Conservation (phyloP, 2,113 vertebrate species). For the Diadophis punctatus region DNA sequence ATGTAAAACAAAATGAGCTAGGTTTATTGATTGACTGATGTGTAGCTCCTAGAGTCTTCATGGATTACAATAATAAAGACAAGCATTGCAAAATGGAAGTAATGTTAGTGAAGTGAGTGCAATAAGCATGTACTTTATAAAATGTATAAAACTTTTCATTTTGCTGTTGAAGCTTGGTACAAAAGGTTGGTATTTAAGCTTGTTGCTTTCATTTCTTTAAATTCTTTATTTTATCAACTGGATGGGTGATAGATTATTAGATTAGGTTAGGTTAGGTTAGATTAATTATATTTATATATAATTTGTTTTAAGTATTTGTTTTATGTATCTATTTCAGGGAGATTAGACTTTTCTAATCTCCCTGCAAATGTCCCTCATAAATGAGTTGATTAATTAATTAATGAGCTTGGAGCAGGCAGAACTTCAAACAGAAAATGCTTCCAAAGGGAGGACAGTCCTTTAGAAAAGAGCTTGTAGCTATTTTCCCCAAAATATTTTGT, state of each 20-base stretch:
- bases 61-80: slow-evolving; percentile 46
- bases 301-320: not conserved
- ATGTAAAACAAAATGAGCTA: slow-evolving; percentile 45
- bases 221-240: not conserved
- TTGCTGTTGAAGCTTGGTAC: not conserved
- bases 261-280: too few relatives aligned
- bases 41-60: slow-evolving; percentile 39
- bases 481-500: not conserved
- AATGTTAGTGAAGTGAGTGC: not conserved
- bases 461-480: not conserved
- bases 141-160: not conserved
- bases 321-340: not conserved
- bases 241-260: not conserved
- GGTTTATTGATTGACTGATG: slow-evolving; percentile 53
- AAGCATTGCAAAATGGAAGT: slow-evolving; percentile 16
- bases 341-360: not conserved
- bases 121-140: not conserved
- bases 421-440: not conserved
- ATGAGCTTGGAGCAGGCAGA: not conserved
- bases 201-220: not conserved
- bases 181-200: not conserved
- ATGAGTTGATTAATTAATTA: not conserved
- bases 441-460: not conserved
- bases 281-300: too few relatives aligned
- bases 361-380: not conserved